phyloP scores from a whole-genome alignment of 1,140 invertebrate species.

The Philaenus spumarius region DNA sequence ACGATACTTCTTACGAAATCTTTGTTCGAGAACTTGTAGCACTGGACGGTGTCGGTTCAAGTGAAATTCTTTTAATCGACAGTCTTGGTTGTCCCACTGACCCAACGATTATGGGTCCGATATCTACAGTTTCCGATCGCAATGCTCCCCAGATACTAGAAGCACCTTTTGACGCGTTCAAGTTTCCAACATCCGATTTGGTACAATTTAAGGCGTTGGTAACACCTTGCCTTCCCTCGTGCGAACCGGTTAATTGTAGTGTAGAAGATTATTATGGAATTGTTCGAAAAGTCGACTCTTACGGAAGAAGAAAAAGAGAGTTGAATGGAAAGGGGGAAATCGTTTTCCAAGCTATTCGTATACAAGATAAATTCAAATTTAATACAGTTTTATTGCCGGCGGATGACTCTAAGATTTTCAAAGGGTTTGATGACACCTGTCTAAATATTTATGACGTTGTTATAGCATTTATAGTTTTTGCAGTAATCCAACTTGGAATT shows the following conservation, averaged over 20 bases:
- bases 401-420: too few relatives aligned
- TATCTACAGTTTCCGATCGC: conserved; percentile 34
- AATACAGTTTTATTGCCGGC: background rate
- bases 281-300: conserved; percentile 37
- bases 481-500: too few relatives aligned
- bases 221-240: conserved; percentile 46
- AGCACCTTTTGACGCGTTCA: conserved; percentile 50
- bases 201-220: conserved; percentile 50
- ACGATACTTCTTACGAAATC: conserved; percentile 47
- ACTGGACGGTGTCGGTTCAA: conserved; percentile 46
- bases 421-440: too few relatives aligned
- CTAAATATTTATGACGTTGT: too few relatives aligned
- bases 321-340: conserved; percentile 37
- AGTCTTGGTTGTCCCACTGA: conserved; percentile 46
- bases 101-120: conserved; percentile 44
- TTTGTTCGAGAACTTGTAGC: conserved; percentile 49
- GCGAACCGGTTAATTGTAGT: conserved; percentile 44
- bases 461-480: too few relatives aligned
- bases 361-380: conserved; percentile 45
- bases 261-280: conserved; percentile 41
- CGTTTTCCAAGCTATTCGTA: conserved; percentile 45
- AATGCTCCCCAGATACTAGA: conserved; percentile 38
- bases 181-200: conserved; percentile 48
- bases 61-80: conserved; percentile 47
- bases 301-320: conserved; percentile 36